Base-by-base conservation (phyloP, 2,888 invertebrate genomes). In the Muschampia plurimacula region DNA sequence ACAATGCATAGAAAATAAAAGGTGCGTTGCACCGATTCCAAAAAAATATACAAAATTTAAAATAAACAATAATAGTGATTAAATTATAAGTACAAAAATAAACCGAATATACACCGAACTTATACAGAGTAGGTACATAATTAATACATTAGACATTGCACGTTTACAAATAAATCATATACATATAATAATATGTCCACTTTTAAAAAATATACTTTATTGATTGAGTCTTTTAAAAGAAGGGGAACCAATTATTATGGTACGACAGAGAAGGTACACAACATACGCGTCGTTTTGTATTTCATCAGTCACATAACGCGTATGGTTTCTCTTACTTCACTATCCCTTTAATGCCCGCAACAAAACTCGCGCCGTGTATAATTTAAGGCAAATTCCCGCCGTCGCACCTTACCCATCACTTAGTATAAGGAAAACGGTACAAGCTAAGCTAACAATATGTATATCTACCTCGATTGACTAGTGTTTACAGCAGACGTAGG, bases 381-480 rank as follows among this genome's bases (percentile, higher is more conserved):
- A 22, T 49, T 67, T 49, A 63, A 73, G 64, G 69, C 71, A 73
- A 64, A 62, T 65, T 39, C 63, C 39, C 70, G 49, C 60, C 66
- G 49, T 39, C 63, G 64, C 67, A 67, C 28, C 28, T 64, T 7
- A 13, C 63, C 10, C 64, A 39, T 59, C 67, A 57, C 44, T 79
- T 77, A 86, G 86, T 77, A 84, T 79, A 76, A 86, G 86, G 84
- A 86, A 85, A 85, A 86, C 83, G 84, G 84, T 79, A 79, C 83
- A 84, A 84, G 83, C 84, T 85, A 89, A 89, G 82, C 82, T 89
- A 86, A 84, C 78, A 81, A 84, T 86, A 88, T 80, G 15, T 41
- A 83, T 82, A 76, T 82, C 86, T 89, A 88, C 81, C 81, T 88
- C 85, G 86, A 86, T 87, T 90, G 90, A 90, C 90, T 90, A 90